Base-by-base conservation (phyloP, 2,888 invertebrate species). In the Hydrotaea diabolus region DNA sequence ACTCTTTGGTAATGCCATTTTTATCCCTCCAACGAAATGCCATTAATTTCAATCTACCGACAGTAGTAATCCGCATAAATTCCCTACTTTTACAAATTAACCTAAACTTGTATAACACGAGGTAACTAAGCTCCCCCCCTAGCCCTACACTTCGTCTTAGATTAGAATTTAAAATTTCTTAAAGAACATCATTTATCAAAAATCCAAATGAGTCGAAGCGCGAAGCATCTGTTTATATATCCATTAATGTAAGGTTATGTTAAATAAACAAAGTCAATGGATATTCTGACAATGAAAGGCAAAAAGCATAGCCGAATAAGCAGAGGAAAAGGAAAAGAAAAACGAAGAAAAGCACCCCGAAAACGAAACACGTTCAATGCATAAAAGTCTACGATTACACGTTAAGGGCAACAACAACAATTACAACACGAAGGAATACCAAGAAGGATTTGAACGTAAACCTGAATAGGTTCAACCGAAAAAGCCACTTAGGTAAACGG, bases 381-480 rank as follows among this genome's bases (percentile, higher is more conserved):
- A 78, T 57, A 23, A 62, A 39, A 62, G 43, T 62, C 77, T 74
- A 77, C 75, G 76, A 81, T 79, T 77, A 55, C n/a, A 64, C 19
- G 4, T 31, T 19, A 31, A 55, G 23, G 19, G 73, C 21, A 77
- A 21, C 11, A 73, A 66, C 66, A 80, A 31, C 17, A 69, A 39
- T 31, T 19, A 21, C 46, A 53, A 43, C 23, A 19, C 7, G 13
- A 39, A 57, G 21, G 7, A 19, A 57, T 55, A 26, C 19, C 17
- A 62, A 57, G 49, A 39, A 7, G 64, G 26, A 74, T 19, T 49
- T 15, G 2, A 31, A 46, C 31, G 19, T 19, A 39, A 64, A 19
- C 43, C 17, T 15, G 21, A 15, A 46, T 46, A 64, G 26, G 31
- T 17, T 31, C 39, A 66, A 74, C 73, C 75, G 69, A 11, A 31